Percentiles rank a stretch among this genome's conserved stretches.
Evolutionary conservation across 2,888 invertebrate genomes (phyloP).

Genomic region (Cataglyphis livida): DNA sequence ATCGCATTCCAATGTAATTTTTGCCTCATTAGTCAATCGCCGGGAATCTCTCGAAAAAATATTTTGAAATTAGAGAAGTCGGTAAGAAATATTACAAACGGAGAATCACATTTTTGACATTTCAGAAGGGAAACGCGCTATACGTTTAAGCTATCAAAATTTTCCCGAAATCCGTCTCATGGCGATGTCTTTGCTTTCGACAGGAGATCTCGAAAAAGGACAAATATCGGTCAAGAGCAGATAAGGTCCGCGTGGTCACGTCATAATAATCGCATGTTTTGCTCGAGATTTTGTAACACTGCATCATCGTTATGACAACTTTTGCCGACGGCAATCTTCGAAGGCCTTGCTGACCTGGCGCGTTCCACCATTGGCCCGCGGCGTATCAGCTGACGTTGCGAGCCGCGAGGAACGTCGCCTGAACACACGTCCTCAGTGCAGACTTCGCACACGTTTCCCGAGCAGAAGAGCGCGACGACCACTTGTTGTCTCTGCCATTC

Average conservation of each 20-base stretch:
- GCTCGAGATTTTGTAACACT: conserved; percentile 4
- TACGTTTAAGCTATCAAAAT: not conserved
- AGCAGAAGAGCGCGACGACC: conserved; percentile 46
- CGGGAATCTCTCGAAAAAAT: not conserved
- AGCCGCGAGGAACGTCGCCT: conserved; percentile 30
- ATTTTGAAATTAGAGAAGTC: not conserved
- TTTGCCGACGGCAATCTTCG: not conserved
- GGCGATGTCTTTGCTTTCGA: not conserved
- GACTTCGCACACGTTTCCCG: conserved; percentile 54
- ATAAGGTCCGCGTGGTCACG: not conserved
- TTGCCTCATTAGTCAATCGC: not conserved
- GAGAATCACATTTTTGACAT: not conserved
- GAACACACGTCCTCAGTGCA: not conserved
- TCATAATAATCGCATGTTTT: not conserved
- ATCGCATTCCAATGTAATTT: not conserved
- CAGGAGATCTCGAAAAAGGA: not conserved
- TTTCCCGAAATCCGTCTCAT: not conserved
- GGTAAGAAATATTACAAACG: not conserved
- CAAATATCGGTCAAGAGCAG: not conserved
- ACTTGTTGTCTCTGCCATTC: conserved; percentile 71
- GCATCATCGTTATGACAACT: conserved; percentile 1
- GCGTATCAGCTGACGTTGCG: conserved; percentile 75
- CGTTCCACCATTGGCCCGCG: conserved; percentile 75
- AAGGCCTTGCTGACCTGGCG: conserved; percentile 56
- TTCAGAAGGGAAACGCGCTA: not conserved